phyloP scores from a whole-genome alignment of 30 jellyfish, hydroid and myxozoan genomes.

The Cassiopea andromeda region DNA sequence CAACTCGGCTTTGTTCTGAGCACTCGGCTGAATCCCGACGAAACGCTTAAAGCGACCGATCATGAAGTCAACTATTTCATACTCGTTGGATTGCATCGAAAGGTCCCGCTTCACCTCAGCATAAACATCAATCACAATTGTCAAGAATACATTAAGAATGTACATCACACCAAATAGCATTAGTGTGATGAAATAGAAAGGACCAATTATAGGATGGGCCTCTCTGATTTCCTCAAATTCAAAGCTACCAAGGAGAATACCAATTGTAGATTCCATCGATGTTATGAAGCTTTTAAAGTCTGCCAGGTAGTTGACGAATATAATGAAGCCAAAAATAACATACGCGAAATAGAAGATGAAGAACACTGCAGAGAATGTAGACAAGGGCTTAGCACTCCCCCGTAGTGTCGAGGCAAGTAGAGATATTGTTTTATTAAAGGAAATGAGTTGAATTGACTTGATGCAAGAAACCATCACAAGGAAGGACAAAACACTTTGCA shows the following conservation, averaged over 20 bases:
- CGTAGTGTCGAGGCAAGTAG: slow-evolving; percentile 90
- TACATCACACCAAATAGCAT: slow-evolving; percentile 97
- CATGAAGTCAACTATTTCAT: slow-evolving; percentile 98
- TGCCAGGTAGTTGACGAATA: slow-evolving; percentile 85
- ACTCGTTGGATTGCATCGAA: slow-evolving; percentile 83
- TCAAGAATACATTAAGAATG: slow-evolving; percentile 92
- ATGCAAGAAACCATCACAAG: slow-evolving; percentile 90
- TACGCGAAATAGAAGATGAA: slow-evolving; percentile 87
- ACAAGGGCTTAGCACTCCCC: slow-evolving; percentile 93
- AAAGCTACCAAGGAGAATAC: slow-evolving; percentile 90
- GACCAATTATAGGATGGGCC: slow-evolving; percentile 93
- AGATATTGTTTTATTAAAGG: slow-evolving; percentile 91
- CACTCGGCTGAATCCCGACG: slow-evolving; percentile 84
- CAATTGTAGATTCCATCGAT: slow-evolving; percentile 88
- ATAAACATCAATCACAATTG: slow-evolving; percentile 96
- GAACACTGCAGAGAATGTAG: slow-evolving; percentile 90
- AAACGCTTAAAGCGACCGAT: slow-evolving; percentile 77
- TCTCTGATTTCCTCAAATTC: slow-evolving; percentile 71
- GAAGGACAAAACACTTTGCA: slow-evolving; percentile 71
- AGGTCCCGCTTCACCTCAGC: slow-evolving; percentile 89
- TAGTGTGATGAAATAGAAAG: slow-evolving; percentile 81
- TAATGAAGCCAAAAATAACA: slow-evolving; percentile 78
- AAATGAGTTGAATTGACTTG: slow-evolving; percentile 91
- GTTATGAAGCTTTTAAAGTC: slow-evolving; percentile 79
- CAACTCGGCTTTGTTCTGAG: slow-evolving; percentile 50